Percentiles rank a stretch among this genome's conserved stretches.
Evolutionary conservation across 2,113 vertebrate species (phyloP).

Genomic region (Theristicus caerulescens): DNA sequence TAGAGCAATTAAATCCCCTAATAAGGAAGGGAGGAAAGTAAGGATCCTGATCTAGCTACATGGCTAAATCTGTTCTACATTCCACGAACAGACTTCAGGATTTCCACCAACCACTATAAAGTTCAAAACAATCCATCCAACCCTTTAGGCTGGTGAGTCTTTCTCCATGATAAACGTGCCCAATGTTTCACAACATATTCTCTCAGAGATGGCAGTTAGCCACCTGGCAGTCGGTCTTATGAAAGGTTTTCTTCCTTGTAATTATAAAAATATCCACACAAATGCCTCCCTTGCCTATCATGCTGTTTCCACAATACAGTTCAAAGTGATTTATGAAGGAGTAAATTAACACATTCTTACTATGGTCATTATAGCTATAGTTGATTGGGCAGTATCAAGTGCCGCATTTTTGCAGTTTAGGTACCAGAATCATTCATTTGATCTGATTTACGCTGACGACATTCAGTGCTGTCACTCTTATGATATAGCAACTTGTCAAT

Average conservation of each 20-base stretch:
- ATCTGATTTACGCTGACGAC: not conserved
- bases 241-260: slow-evolving; percentile 22
- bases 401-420: not conserved
- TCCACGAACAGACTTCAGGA: not conserved
- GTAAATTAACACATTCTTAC: not conserved
- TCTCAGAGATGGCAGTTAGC: slow-evolving; percentile 8
- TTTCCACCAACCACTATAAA: not conserved
- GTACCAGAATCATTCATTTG: not conserved
- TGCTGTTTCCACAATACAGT: not conserved
- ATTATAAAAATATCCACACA: slow-evolving; percentile 32
- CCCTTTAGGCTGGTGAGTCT: not conserved
- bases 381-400: not conserved
- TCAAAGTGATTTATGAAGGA: not conserved
- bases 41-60: not conserved
- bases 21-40: not conserved
- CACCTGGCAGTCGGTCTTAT: slow-evolving; percentile 17
- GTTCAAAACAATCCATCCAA: not conserved
- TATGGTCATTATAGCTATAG: not conserved
- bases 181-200: not conserved
- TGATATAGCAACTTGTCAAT: not conserved
- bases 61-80: not conserved
- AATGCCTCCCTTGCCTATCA: not conserved
- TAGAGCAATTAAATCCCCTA: not conserved
- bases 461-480: not conserved
- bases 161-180: not conserved